Conservation (phyloP, 2,888 invertebrate species). For the Habrosyne pyritoides region DNA sequence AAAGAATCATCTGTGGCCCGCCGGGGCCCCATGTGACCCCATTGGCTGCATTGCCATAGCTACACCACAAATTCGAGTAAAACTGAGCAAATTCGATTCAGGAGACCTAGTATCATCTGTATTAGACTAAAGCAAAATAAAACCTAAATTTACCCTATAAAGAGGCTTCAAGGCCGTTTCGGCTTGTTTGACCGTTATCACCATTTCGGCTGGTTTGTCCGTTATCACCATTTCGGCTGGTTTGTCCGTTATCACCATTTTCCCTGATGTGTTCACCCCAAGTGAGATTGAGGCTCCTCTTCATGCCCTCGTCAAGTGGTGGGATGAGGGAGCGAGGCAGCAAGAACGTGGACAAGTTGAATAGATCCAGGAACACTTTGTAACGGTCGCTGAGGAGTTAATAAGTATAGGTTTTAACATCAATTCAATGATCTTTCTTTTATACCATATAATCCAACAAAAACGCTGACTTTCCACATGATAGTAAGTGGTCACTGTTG, state of each 20-base stretch:
- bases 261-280: slow-evolving; percentile 71
- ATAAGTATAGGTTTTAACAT: not conserved
- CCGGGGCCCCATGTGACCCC: too few species aligned
- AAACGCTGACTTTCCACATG: too few species aligned
- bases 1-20: too few species aligned
- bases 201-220: too few species aligned
- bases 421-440: not conserved
- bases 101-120: not conserved
- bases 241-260: slow-evolving; percentile 23
- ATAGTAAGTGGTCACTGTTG: too few species aligned
- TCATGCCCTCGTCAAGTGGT: slow-evolving; percentile 92
- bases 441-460: too few species aligned
- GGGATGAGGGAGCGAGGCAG: slow-evolving; percentile 97
- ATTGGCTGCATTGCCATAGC: too few species aligned
- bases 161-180: slow-evolving; percentile 40
- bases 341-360: slow-evolving; percentile 98
- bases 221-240: slow-evolving; percentile 30
- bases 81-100: too few species aligned
- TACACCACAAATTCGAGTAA: too few species aligned
- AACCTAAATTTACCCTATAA: slow-evolving; percentile 36
- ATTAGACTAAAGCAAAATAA: not conserved
- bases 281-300: slow-evolving; percentile 86
- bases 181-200: slow-evolving; percentile 6
- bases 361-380: slow-evolving; percentile 98
- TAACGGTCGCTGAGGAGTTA: slow-evolving; percentile 94